Percentiles rank a stretch among this genome's conserved stretches.
phyloP scores from a whole-genome alignment of 2,888 invertebrate genomes.

The Labia minor region DNA sequence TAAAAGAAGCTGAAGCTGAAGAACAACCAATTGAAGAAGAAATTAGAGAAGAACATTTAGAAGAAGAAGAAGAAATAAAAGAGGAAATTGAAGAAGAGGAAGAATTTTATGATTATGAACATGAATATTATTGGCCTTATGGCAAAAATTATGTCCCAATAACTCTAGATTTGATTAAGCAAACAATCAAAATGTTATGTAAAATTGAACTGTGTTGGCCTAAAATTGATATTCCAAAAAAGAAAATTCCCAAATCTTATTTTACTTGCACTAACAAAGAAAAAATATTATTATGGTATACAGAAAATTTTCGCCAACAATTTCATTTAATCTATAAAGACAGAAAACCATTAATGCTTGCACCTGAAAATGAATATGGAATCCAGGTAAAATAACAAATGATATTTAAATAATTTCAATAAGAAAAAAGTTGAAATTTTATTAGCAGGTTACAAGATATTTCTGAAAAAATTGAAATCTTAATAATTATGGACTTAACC shows the following conservation, averaged over 20 bases:
- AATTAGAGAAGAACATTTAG: neutral
- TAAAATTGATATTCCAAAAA: too few species aligned
- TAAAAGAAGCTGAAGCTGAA: neutral
- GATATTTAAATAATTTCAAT: too few species aligned
- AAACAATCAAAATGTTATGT: neutral
- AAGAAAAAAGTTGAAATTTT: too few species aligned
- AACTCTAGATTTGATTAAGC: neutral
- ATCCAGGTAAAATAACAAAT: slow-evolving; percentile 48
- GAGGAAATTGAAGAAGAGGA: neutral
- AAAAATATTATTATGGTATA: slow-evolving; percentile 55
- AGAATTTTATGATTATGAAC: neutral
- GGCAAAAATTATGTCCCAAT: neutral
- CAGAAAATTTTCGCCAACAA: slow-evolving; percentile 68
- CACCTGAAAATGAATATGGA: slow-evolving; percentile 64
- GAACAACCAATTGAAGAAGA: neutral
- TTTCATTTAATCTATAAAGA: slow-evolving; percentile 47
- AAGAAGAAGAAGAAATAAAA: neutral
- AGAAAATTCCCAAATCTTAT: neutral
- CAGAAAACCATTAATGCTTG: slow-evolving; percentile 56
- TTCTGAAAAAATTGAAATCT: too few species aligned
- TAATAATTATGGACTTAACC: too few species aligned
- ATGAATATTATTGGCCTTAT: neutral
- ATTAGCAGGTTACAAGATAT: too few species aligned
- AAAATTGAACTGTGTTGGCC: slow-evolving; percentile 2
- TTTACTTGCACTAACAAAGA: slow-evolving; percentile 47